These are phyloP conservation scores for Euphydryas editha DNA, from an alignment of 2,888 invertebrate genomes.

Conservation along the genomic window DNA sequence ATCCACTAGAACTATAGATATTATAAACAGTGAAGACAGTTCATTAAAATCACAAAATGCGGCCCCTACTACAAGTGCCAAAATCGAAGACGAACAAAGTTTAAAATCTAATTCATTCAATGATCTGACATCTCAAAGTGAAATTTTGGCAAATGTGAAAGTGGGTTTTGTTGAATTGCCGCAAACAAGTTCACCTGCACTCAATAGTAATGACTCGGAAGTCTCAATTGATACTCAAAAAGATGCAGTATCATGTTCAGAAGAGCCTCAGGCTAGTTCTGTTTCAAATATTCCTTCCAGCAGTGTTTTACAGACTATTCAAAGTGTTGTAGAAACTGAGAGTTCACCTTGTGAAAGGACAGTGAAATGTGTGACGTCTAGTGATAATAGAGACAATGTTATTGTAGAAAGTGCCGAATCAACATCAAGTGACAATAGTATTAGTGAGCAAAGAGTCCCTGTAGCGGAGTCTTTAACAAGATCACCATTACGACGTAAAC, in stretches of 20 bases:
- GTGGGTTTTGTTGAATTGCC: constrained; percentile 48
- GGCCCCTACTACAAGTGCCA: constrained; percentile 50
- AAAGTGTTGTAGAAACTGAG: constrained; percentile 58
- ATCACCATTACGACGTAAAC: constrained; percentile 67
- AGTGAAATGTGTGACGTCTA: constrained; percentile 74
- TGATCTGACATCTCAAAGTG: constrained; percentile 43
- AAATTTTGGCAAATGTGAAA: constrained; percentile 44
- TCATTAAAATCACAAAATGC: constrained; percentile 37
- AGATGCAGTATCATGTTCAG: constrained; percentile 42
- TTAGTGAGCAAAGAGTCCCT: constrained; percentile 62
- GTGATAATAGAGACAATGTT: constrained; percentile 74
- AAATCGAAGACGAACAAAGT: constrained; percentile 52
- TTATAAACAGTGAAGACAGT: constrained; percentile 26
- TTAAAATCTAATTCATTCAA: constrained; percentile 38
- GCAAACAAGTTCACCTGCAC: constrained; percentile 52
- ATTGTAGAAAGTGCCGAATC: constrained; percentile 78
- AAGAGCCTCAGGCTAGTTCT: constrained; percentile 39
- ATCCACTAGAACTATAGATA: constrained; percentile 24
- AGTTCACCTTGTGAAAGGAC: constrained; percentile 68
- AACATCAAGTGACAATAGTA: constrained; percentile 77
- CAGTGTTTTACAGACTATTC: constrained; percentile 61
- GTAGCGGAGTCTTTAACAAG: constrained; percentile 57
- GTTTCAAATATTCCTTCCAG: constrained; percentile 59
- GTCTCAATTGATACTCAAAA: constrained; percentile 41
- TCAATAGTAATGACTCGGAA: constrained; percentile 42